phyloP scores from a whole-genome alignment of 2,113 vertebrate species.

The Caretta caretta region DNA sequence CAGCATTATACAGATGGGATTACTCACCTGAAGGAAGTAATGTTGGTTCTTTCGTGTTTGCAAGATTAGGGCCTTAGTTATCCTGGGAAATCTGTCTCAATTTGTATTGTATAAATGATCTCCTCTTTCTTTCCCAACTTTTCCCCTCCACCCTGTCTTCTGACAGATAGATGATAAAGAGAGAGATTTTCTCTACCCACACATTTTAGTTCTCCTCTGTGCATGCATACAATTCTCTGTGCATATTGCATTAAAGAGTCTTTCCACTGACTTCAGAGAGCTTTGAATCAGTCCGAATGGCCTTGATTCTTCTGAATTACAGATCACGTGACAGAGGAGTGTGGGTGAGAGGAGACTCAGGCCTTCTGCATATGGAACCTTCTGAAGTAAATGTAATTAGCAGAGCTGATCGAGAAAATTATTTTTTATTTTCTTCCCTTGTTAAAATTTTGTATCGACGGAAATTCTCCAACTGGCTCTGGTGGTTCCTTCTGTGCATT shows the following conservation, averaged over 20 bases:
- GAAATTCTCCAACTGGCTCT: slow-evolving; percentile 19
- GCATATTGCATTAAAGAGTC: neutral
- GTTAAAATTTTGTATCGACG: neutral
- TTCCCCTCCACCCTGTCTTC: neutral
- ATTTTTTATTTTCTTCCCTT: neutral
- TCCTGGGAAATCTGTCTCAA: neutral
- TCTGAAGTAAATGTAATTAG: neutral
- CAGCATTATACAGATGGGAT: fast-evolving
- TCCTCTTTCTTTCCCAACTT: fast-evolving
- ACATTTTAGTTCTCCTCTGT: neutral
- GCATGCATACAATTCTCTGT: fast-evolving
- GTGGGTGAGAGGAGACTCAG: neutral
- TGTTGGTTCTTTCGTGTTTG: fast-evolving
- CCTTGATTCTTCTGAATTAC: neutral
- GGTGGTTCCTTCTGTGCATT: neutral
- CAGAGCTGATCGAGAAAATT: neutral
- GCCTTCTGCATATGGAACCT: neutral
- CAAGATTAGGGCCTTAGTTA: neutral
- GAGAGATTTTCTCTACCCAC: neutral
- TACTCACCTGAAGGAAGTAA: no score
- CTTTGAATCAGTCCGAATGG: neutral
- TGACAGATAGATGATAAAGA: neutral
- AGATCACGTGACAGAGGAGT: neutral
- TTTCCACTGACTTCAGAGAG: neutral
- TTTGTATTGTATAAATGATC: neutral